phyloP scores from a whole-genome alignment of 1,140 invertebrate genomes.

The Arion vulgaris region DNA sequence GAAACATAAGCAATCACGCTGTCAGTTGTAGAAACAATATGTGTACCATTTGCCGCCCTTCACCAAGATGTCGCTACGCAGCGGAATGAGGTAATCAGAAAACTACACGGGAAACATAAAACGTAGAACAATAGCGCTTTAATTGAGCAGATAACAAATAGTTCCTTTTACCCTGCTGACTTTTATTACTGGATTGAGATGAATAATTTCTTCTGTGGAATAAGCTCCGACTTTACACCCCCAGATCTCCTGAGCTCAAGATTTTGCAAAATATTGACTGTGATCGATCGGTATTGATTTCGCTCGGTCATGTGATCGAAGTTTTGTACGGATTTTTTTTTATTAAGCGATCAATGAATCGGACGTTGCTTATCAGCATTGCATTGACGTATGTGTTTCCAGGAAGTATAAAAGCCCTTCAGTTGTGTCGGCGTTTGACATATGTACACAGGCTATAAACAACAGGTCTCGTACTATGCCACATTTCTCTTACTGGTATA shows the following conservation, averaged over 20 bases:
- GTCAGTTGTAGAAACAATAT: too few relatives aligned
- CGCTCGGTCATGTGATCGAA: not conserved
- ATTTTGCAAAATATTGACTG: not conserved
- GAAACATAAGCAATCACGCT: too few relatives aligned
- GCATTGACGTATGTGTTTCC: slow-evolving; percentile 9
- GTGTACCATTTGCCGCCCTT: too few relatives aligned
- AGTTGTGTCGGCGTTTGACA: too few relatives aligned
- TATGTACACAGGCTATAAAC: not conserved
- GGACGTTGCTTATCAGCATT: not conserved
- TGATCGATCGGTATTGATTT: not conserved
- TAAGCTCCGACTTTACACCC: not conserved
- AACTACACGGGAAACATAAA: too few relatives aligned
- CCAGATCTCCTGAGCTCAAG: not conserved
- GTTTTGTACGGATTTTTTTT: too few relatives aligned
- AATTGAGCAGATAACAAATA: not conserved
- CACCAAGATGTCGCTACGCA: too few relatives aligned
- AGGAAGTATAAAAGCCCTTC: not conserved
- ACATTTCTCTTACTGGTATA: too few relatives aligned
- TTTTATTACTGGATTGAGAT: not conserved
- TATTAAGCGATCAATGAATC: not conserved
- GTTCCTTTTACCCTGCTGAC: not conserved
- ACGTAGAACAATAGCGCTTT: not conserved
- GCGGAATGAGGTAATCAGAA: too few relatives aligned
- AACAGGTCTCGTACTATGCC: not conserved
- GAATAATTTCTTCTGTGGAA: not conserved